Base-by-base conservation (phyloP, 2,888 invertebrate species). In the Tigriopus californicus region DNA sequence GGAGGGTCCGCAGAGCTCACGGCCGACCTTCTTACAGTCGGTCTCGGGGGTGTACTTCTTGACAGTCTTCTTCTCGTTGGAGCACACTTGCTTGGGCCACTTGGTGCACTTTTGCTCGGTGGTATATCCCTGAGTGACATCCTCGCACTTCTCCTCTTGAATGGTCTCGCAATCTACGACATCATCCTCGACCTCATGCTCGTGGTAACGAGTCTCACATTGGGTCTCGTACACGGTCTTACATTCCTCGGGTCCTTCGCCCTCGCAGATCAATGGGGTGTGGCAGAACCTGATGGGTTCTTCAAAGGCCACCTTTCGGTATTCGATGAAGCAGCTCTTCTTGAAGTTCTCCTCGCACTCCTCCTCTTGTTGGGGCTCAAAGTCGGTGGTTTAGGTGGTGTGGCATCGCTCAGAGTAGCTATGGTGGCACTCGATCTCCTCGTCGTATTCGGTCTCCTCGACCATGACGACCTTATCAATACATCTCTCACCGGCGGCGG, bases 381-480 rank as follows among this genome's bases (percentile, higher is more conserved):
- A 56, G 24, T 56, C 41, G 44, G 56, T 56, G n/a, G 41, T 41
- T 10, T 56, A 56, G 41, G 56, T 41, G 22, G 56, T 56, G 42
- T 56, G 56, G 22, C 56, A 56, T 24, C 24, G 41, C 18, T 41
- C 22, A 20, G 18, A 18, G 44, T 56, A 56, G 22, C 42, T 42
- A 18, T 56, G 56, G 11, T 56, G 18, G 41, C 56, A 56, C 13
- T 15, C 15, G 41, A 56, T 41, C 10, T 42, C 42, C 11, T 56
- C 56, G 42, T 56, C 56, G 22, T 56, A 56, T 13, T 56, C 56
- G 24, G 56, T 56, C 22, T 56, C 56, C 22, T 56, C 56, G 12
- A 42, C 22, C 56, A 56, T 56, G 10, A 41, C 56, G 42, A 56
- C 56, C 56, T 56, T 56, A 20, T 56, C 56, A 41, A 56, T 56